A percentile compares a stretch with the other conserved stretches of the same genome.
Conservation (phyloP, 2,888 invertebrate species). For the Drosophila vallismaia region DNA sequence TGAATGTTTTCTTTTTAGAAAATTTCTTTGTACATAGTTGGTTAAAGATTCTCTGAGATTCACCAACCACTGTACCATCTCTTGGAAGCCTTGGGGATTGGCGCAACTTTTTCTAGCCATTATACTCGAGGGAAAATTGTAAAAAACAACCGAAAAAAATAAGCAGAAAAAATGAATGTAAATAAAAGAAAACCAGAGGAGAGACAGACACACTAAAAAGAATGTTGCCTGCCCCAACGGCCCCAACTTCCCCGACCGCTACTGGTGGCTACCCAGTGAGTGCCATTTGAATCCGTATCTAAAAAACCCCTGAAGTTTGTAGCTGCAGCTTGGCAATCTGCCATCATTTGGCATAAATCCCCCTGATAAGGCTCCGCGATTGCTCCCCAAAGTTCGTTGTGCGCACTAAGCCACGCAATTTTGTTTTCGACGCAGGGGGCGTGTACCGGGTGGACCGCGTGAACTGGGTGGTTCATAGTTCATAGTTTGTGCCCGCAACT, state of each 20-base stretch:
- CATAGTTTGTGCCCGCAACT: constrained; percentile 52
- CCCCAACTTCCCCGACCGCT: too few species aligned
- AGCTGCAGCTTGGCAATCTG: constrained; percentile 77
- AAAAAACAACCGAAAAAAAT: constrained; percentile 49
- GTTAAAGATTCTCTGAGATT: too few species aligned
- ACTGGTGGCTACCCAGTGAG: constrained; percentile 16
- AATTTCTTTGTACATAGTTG: not conserved
- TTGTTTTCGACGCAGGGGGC: constrained; percentile 36
- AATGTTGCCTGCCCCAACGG: constrained; percentile 32
- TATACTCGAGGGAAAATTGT: constrained; percentile 65
- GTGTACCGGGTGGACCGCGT: not conserved
- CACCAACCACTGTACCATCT: constrained; percentile 51
- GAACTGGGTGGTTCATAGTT: constrained; percentile 33
- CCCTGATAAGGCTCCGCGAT: constrained; percentile 70
- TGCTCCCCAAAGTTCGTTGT: constrained; percentile 71
- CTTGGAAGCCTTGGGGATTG: constrained; percentile 31
- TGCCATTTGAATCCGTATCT: constrained; percentile 32
- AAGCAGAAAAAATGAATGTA: constrained; percentile 48
- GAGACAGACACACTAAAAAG: constrained; percentile 44
- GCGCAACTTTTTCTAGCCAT: constrained; percentile 65
- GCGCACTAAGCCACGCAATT: constrained; percentile 67
- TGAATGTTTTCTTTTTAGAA: too few species aligned
- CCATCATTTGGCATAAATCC: constrained; percentile 77
- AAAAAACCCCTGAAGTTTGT: constrained; percentile 34
- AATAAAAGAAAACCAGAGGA: constrained; percentile 33